Conservation (phyloP, 2,888 invertebrate species). For the Scaptomyza cyrtandrae region DNA sequence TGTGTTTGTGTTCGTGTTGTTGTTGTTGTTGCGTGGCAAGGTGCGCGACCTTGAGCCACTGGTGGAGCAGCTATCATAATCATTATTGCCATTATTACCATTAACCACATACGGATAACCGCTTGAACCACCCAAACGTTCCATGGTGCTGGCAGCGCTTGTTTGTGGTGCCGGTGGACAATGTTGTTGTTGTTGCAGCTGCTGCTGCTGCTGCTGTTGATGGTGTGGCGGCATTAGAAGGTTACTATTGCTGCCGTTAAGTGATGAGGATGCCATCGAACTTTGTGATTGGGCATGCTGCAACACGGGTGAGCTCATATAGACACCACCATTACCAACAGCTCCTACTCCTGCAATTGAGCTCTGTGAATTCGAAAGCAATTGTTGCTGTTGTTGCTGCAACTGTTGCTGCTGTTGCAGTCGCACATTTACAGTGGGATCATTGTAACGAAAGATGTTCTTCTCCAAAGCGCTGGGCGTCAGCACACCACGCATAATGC, state of each 20-base stretch:
- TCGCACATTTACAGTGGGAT: conserved; percentile 84
- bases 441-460: conserved; percentile 85
- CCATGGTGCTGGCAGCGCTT: conserved; percentile 80
- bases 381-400: conserved; percentile 65
- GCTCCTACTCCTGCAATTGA: conserved; percentile 68
- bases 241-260: conserved; percentile 77
- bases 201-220: conserved; percentile 23
- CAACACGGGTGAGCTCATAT: conserved; percentile 71
- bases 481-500: conserved; percentile 84
- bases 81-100: conserved; percentile 70
- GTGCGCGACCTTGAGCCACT: conserved; percentile 87
- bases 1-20: conserved; percentile 81
- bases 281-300: conserved; percentile 84
- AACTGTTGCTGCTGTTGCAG: conserved; percentile 72
- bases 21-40: conserved; percentile 87
- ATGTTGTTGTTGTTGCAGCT: conserved; percentile 63
- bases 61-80: conserved; percentile 60
- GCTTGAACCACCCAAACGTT: conserved; percentile 57
- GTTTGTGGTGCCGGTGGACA: conserved; percentile 82
- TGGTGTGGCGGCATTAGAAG: conserved; percentile 61
- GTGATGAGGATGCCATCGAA: conserved; percentile 83
- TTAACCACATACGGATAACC: conserved; percentile 57
- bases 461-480: conserved; percentile 84
- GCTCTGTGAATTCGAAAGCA: conserved; percentile 82
- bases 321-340: conserved; percentile 39